Evolutionary conservation across 2,888 invertebrate species (phyloP).

Genomic region (Anoncus sp.): DNA sequence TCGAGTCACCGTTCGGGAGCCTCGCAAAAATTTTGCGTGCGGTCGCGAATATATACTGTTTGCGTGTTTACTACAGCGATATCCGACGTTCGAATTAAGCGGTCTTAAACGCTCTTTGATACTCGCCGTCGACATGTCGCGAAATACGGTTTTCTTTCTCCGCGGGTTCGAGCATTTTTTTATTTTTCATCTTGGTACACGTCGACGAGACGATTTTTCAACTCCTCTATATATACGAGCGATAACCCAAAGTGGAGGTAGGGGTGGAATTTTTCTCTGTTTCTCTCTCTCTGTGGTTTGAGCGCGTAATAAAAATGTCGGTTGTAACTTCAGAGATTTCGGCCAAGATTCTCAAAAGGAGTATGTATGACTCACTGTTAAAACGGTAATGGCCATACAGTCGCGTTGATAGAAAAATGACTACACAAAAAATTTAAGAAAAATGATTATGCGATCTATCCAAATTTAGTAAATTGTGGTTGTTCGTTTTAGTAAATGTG

Average conservation of each 20-base stretch:
- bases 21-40: slow-evolving; percentile 50
- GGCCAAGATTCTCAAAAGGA: slow-evolving; percentile 11
- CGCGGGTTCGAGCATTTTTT: slow-evolving; percentile 28
- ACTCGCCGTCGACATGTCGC: slow-evolving; percentile 73
- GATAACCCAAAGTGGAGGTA: slow-evolving; percentile 8
- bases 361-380: neutral
- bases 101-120: slow-evolving; percentile 77
- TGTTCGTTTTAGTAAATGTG: neutral
- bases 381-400: neutral
- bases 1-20: slow-evolving; percentile 13
- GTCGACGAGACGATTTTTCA: slow-evolving; percentile 59
- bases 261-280: neutral
- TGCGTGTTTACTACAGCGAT: slow-evolving; percentile 27
- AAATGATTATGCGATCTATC: neutral
- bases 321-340: slow-evolving; percentile 53
- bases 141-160: slow-evolving; percentile 65
- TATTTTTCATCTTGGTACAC: slow-evolving; percentile 37
- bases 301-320: slow-evolving; percentile 59
- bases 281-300: slow-evolving; percentile 1
- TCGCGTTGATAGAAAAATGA: neutral
- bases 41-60: slow-evolving; percentile 51
- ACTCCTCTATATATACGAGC: slow-evolving; percentile 52
- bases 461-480: slow-evolving; percentile 4
- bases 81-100: slow-evolving; percentile 71
- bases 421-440: neutral